phyloP scores from a whole-genome alignment of 2,888 invertebrate genomes.

The Mechanitis mazaeus region DNA sequence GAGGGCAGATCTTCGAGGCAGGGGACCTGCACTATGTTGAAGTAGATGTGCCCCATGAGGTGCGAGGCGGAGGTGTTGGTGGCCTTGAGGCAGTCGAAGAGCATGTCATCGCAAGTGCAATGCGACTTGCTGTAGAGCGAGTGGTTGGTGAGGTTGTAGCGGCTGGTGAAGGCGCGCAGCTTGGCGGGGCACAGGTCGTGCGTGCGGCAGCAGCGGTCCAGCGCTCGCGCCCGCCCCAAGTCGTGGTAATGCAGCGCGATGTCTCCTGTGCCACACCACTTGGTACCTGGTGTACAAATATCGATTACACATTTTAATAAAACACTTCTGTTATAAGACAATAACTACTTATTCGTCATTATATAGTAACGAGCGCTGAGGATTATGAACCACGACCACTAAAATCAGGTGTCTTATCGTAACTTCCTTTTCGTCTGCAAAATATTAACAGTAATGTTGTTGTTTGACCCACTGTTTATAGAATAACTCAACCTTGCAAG shows the following conservation, averaged over 20 bases:
- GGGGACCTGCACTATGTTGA: constrained; percentile 86
- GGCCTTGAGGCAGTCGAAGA: constrained; percentile 87
- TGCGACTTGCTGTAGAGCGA: constrained; percentile 92
- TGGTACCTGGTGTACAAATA: constrained; percentile 79
- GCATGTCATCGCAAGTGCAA: constrained; percentile 89
- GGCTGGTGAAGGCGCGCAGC: constrained; percentile 79
- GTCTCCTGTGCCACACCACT: constrained; percentile 95
- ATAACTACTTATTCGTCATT: too few species aligned
- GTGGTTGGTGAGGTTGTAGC: constrained; percentile 90
- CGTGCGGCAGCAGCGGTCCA: constrained; percentile 91
- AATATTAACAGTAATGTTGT: too few species aligned
- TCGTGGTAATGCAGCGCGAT: constrained; percentile 90
- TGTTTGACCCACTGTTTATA: too few species aligned
- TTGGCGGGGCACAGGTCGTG: constrained; percentile 95
- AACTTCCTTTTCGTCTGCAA: too few species aligned
- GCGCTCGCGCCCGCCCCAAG: constrained; percentile 82
- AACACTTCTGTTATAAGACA: too few species aligned
- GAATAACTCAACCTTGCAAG: too few species aligned
- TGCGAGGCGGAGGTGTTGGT: constrained; percentile 84
- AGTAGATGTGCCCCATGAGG: constrained; percentile 90
- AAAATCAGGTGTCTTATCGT: too few species aligned
- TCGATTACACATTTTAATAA: too few species aligned
- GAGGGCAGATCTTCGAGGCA: constrained; percentile 79
- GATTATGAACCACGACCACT: too few species aligned
- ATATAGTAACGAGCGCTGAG: too few species aligned